Conservation (phyloP, 2,113 vertebrate genomes). For the Myiozetetes cayanensis region DNA sequence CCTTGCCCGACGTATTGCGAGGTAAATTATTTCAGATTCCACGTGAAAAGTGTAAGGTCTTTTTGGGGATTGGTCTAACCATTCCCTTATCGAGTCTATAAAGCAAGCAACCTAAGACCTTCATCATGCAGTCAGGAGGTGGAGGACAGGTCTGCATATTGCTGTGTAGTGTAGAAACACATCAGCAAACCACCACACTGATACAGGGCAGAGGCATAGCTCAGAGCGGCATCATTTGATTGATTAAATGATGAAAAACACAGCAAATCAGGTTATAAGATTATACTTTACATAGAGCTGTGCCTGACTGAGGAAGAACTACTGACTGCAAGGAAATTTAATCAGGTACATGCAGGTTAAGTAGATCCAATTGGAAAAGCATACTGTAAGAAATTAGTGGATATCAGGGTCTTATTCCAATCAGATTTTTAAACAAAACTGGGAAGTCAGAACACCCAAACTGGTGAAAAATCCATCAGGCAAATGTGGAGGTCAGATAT, state of each 20-base stretch:
- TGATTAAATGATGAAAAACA: neutral
- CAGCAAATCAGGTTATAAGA: neutral
- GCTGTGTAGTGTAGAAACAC: neutral
- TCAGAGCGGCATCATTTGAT: neutral
- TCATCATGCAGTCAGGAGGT: neutral
- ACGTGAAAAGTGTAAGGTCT: neutral
- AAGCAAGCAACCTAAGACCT: neutral
- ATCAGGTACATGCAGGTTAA: neutral
- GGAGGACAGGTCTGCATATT: neutral
- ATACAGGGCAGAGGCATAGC: neutral
- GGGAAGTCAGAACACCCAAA: neutral
- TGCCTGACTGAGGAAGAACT: neutral
- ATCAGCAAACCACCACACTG: neutral
- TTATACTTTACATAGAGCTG: neutral
- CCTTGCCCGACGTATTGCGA: neutral
- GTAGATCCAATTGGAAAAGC: neutral
- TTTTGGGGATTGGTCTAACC: neutral
- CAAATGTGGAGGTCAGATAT: neutral
- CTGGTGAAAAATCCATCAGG: neutral
- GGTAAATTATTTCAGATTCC: neutral
- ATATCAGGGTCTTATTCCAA: neutral
- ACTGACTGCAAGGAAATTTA: neutral
- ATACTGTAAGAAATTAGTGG: neutral
- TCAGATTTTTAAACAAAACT: neutral
- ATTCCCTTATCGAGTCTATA: neutral